phyloP scores from a whole-genome alignment of 2,797 vertebrate species.

The Tiaroga cobitis region DNA sequence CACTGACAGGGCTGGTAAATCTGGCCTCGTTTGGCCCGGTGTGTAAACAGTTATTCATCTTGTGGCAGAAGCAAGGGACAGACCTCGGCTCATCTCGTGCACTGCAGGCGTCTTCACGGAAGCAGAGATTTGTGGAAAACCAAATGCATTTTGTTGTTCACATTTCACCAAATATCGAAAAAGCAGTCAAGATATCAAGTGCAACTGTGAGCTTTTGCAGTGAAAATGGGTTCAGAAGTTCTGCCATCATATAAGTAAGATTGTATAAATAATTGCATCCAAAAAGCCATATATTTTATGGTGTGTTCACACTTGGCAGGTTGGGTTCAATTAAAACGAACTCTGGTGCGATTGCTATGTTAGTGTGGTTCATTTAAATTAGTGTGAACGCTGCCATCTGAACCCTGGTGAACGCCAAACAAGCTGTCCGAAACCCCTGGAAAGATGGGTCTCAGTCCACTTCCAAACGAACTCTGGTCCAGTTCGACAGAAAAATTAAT shows the following conservation, averaged over 20 bases:
- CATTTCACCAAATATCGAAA: slow-evolving; percentile 20
- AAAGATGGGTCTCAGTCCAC: no score
- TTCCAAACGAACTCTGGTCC: no score
- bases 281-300: background rate
- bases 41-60: slow-evolving; percentile 60
- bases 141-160: slow-evolving; percentile 4
- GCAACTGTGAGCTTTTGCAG: background rate
- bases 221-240: background rate
- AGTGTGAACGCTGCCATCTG: no score
- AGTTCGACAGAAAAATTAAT: no score
- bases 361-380: no score
- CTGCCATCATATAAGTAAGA: background rate
- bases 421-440: no score
- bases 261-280: background rate
- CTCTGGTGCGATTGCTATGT: no score
- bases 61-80: slow-evolving; percentile 9
- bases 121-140: slow-evolving; percentile 27
- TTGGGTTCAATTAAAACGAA: no score
- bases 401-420: no score
- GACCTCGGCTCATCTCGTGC: background rate
- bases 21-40: slow-evolving; percentile 46
- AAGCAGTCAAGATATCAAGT: background rate
- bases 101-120: background rate
- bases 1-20: slow-evolving; percentile 58
- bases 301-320: no score